A percentile compares a stretch with the other conserved stretches of the same genome.
These are phyloP conservation scores for Actinemys pallida DNA, from an alignment of 2,113 vertebrate genomes.

Conservation along the genomic window DNA sequence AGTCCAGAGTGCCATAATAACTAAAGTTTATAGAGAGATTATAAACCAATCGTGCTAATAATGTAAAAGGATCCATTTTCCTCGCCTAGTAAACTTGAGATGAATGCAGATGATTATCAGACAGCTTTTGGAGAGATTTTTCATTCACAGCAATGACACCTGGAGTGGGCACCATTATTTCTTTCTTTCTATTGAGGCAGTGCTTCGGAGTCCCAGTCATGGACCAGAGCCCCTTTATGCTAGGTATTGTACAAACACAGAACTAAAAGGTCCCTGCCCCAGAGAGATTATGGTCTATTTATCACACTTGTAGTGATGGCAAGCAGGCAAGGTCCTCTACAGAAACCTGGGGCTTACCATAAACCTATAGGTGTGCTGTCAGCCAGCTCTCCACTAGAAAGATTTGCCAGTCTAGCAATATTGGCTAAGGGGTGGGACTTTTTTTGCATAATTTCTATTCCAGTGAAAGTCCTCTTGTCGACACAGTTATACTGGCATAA, in stretches of 20 bases:
- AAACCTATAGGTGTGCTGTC: not conserved
- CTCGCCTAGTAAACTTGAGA: conserved; percentile 23
- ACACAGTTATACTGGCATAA: rapidly evolving
- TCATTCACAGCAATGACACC: not conserved
- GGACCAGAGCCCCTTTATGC: not conserved
- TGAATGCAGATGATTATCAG: not conserved
- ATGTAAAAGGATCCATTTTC: not conserved
- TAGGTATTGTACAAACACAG: not conserved
- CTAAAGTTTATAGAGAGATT: conserved; percentile 58
- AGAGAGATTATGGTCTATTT: not conserved
- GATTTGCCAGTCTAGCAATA: not conserved
- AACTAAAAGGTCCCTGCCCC: not conserved
- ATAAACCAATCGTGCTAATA: conserved; percentile 39
- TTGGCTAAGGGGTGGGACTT: not conserved
- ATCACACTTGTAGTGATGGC: not conserved
- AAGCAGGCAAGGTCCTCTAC: not conserved
- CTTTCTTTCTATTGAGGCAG: not conserved
- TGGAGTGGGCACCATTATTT: not conserved
- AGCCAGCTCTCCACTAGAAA: not conserved
- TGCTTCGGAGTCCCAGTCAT: not conserved
- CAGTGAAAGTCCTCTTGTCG: rapidly evolving
- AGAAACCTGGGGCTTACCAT: not conserved
- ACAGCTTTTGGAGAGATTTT: not conserved
- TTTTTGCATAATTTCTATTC: not conserved
- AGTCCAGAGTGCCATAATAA: conserved; percentile 18